Base-by-base conservation (phyloP, 2,797 vertebrate genomes). In the Neopelma chrysocephalum region DNA sequence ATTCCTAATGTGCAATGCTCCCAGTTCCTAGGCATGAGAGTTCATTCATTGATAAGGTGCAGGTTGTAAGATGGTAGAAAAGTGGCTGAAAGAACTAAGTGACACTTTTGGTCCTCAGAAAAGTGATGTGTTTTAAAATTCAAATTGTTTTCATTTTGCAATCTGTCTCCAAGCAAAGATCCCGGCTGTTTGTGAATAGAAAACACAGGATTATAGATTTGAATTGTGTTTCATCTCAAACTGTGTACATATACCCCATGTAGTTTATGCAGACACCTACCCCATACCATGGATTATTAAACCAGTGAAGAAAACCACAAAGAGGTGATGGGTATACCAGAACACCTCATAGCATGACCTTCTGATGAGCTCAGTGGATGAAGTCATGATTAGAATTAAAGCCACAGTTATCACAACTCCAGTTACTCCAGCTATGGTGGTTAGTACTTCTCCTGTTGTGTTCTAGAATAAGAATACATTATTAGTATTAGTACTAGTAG, bases 291-390 rank as follows among this genome's bases (percentile, higher is more conserved):
- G 98, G 86, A 98, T 51, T 88, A 97, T 94, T 93, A 98, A 96
- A 56, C 98, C 95, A 79, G 97, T 79, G 66, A 98, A 98, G 96
- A 98, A 98, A 87, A 98, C 27, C 81, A 98, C 85, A 34, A 97
- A 98, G 29, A 98, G 80, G 26, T 98, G 98, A 75, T 98, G 98
- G 4, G 96, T 98, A 27, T 97, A 98, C 98, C 98, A 98, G 96
- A 98, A 98, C 66, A 98, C 70, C 92, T 98, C 98, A 56, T 98
- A 98, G 84, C 95, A 98, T 20, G 96, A 97, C 79, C 75, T 97
- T 95, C 97, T 97, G 92, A 98, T 97, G 60, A 94, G 69, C 68
- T 98, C 96, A 2, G 97, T 98, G n/a, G 98, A 98, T 29, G 98
- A 98, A 42, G 98, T 98, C 62, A 98, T 54, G 62, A 98, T 98